phyloP scores from a whole-genome alignment of 2,797 vertebrate species.

The Cynopterus sphinx region DNA sequence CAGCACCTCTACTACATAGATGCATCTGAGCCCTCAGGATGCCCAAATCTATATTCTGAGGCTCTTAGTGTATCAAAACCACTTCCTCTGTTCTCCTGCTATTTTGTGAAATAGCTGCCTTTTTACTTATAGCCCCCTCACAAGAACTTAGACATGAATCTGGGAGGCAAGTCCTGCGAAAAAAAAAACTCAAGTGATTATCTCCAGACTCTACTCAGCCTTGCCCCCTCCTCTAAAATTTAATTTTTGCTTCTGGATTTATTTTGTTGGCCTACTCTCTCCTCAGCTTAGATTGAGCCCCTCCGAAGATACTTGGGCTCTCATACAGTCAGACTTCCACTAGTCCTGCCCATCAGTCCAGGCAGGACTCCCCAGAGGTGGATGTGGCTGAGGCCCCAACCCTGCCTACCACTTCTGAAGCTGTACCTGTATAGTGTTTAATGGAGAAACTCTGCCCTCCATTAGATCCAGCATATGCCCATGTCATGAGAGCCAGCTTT shows the following conservation, averaged over 20 bases:
- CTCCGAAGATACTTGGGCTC: background rate
- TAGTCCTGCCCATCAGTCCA: background rate
- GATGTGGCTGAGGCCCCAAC: background rate
- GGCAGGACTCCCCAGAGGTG: background rate
- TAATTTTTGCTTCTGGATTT: background rate
- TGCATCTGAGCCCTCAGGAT: background rate
- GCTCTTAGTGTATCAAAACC: background rate
- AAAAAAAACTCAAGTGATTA: background rate
- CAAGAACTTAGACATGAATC: background rate
- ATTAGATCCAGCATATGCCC: background rate
- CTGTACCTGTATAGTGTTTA: background rate
- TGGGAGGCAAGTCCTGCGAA: background rate
- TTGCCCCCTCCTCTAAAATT: background rate
- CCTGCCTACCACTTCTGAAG: background rate
- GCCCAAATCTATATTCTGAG: background rate
- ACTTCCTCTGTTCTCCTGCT: background rate
- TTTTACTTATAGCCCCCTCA: background rate
- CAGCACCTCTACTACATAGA: background rate
- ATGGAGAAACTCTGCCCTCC: background rate
- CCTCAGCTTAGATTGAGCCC: background rate
- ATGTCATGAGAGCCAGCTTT: background rate
- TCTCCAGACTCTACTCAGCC: background rate
- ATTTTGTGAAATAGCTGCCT: background rate
- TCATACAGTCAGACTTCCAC: background rate
- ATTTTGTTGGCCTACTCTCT: background rate